Percentiles rank a stretch among this genome's conserved stretches.
Conservation (phyloP, 2,113 vertebrate genomes). For the Lagenorhynchus albirostris region DNA sequence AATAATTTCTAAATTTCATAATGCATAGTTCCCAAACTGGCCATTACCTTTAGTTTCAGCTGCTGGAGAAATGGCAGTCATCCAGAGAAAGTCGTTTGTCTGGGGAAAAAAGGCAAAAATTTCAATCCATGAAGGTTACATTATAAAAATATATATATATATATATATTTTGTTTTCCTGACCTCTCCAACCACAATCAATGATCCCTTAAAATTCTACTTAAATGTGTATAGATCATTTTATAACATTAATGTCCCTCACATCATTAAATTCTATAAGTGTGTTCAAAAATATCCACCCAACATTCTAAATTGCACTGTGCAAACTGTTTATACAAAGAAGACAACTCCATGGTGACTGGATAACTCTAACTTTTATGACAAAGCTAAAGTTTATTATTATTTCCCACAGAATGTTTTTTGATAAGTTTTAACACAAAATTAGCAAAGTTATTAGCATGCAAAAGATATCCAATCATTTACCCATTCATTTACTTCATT, state of each 20-base stretch:
- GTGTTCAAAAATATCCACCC: not conserved
- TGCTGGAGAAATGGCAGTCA: not conserved
- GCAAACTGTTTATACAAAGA: not conserved
- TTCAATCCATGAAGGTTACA: not conserved
- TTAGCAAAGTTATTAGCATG: not conserved
- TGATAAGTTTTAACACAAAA: not conserved
- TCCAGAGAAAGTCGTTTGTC: not conserved
- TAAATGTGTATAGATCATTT: not conserved
- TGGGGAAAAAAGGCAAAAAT: not conserved
- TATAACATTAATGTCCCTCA: not conserved
- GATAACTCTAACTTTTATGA: not conserved
- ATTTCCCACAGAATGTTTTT: not conserved
- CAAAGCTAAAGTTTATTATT: not conserved
- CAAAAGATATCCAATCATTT: not conserved
- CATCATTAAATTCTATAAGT: not conserved
- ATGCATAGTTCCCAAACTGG: not conserved
- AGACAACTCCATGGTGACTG: not conserved
- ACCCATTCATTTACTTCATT: not conserved
- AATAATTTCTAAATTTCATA: not conserved
- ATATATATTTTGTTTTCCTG: not conserved
- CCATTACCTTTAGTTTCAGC: not conserved
- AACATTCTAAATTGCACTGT: not conserved
- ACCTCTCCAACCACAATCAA: not conserved
- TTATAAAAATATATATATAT: not conserved
- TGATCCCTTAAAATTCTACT: not conserved